Conservation (phyloP, 1,140 invertebrate genomes). For the Lepidurus couesii region DNA sequence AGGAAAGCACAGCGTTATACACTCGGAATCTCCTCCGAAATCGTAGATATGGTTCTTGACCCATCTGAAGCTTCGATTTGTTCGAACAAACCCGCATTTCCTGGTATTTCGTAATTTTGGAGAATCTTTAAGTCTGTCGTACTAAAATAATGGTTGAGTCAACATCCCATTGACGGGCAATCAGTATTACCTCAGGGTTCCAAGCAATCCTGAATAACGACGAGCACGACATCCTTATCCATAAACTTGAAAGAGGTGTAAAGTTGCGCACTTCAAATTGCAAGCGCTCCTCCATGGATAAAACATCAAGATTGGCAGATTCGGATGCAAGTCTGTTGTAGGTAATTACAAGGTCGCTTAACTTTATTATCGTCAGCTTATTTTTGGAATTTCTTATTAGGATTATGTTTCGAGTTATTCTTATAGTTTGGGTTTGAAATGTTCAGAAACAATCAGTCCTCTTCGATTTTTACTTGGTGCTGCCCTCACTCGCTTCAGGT, state of each 20-base stretch:
- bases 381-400: not conserved
- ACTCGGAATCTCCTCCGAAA: constrained; percentile 52
- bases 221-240: constrained; percentile 43
- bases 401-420: not conserved
- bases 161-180: not conserved
- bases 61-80: constrained; percentile 44
- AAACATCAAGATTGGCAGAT: constrained; percentile 27
- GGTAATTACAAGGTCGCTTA: not conserved
- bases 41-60: constrained; percentile 45
- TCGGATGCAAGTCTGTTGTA: constrained; percentile 1
- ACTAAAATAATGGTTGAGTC: not conserved
- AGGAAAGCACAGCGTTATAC: constrained; percentile 40
- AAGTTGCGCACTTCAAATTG: not conserved
- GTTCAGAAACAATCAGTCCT: constrained; percentile 30
- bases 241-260: constrained; percentile 39
- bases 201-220: constrained; percentile 43
- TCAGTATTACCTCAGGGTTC: constrained; percentile 42
- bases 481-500: not conserved
- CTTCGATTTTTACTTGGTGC: not conserved
- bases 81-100: constrained; percentile 47
- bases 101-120: constrained; percentile 40
- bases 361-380: not conserved
- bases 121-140: constrained; percentile 39
- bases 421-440: constrained; percentile 30
- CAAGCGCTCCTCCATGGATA: constrained; percentile 38